Evolutionary conservation across 2,888 invertebrate species (phyloP).

Genomic region (Liopterus haemorrhoidalis): DNA sequence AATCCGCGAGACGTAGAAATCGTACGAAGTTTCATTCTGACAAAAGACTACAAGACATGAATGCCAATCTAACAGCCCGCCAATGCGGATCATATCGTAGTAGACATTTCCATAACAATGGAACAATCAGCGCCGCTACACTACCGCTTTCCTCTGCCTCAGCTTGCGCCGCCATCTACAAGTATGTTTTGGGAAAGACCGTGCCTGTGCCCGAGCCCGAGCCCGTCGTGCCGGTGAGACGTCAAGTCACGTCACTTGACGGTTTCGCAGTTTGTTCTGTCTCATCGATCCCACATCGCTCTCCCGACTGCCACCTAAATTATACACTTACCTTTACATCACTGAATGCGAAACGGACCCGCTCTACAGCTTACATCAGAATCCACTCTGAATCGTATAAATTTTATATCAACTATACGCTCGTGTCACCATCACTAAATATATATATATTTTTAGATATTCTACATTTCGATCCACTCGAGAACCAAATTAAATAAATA

Average conservation of each 20-base stretch:
- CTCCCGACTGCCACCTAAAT: slow-evolving; percentile 12
- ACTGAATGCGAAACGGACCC: slow-evolving; percentile 18
- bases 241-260: too few relatives aligned
- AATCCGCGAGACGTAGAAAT: neutral
- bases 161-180: neutral
- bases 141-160: neutral
- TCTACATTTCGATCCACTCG: neutral
- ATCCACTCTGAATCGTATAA: slow-evolving; percentile 21
- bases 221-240: neutral
- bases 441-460: neutral
- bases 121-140: slow-evolving; percentile 14
- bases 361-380: slow-evolving; percentile 15
- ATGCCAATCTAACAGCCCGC: slow-evolving; percentile 10
- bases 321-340: slow-evolving; percentile 19
- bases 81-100: slow-evolving; percentile 14
- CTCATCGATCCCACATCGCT: slow-evolving; percentile 16
- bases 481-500: neutral
- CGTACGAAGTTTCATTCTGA: too few relatives aligned
- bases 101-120: slow-evolving; percentile 19
- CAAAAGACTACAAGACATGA: slow-evolving; percentile 20
- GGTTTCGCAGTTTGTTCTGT: slow-evolving; percentile 13
- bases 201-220: neutral
- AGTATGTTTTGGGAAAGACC: neutral
- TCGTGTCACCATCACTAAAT: neutral
- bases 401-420: slow-evolving; percentile 13